These are phyloP conservation scores for Sympetrum striolatum DNA, from an alignment of 2,888 invertebrate genomes.

Conservation along the genomic window DNA sequence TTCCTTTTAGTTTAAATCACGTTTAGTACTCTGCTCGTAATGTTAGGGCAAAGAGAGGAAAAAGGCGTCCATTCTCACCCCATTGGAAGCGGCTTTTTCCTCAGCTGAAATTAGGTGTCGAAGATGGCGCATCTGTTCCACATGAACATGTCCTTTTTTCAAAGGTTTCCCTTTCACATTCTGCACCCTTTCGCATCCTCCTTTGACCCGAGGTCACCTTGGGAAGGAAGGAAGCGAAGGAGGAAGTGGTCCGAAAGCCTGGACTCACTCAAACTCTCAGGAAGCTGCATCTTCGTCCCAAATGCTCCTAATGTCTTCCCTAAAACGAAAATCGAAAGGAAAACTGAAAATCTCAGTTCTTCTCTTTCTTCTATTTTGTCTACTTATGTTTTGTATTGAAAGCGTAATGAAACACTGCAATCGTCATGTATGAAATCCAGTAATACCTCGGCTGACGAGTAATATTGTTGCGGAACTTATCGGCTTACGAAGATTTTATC, in stretches of 20 bases:
- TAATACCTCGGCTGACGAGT: too few relatives aligned
- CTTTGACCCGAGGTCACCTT: neutral
- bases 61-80: neutral
- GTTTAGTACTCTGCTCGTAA: neutral
- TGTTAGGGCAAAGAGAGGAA: neutral
- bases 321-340: too few relatives aligned
- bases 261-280: conserved; percentile 8
- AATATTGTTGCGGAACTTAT: too few relatives aligned
- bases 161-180: neutral
- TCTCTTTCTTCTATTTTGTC: too few relatives aligned
- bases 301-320: neutral
- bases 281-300: neutral
- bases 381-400: too few relatives aligned
- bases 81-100: neutral
- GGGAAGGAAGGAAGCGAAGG: neutral
- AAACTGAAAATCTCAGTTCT: too few relatives aligned
- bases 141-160: conserved; percentile 7
- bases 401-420: too few relatives aligned
- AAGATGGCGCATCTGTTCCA: conserved; percentile 7
- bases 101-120: neutral
- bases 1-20: neutral
- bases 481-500: too few relatives aligned
- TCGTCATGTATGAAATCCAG: too few relatives aligned
- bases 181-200: neutral
- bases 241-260: neutral